A percentile compares a stretch with the other conserved stretches of the same genome.
phyloP scores from a whole-genome alignment of 23 tunicate genomes.

The Ascidia mentula region DNA sequence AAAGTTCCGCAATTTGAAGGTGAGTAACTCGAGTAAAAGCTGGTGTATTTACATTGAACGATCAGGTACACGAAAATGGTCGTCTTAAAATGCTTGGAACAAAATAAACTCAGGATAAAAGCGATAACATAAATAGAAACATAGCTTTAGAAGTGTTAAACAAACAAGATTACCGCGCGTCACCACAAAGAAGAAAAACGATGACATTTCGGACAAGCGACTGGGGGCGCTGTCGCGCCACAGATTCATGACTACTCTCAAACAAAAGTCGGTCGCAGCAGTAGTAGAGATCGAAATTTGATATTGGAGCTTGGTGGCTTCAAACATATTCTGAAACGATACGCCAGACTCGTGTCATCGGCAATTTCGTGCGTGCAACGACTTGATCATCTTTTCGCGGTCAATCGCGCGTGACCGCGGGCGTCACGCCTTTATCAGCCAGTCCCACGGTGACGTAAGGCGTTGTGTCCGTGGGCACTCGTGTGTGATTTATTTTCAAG shows the following conservation, averaged over 20 bases:
- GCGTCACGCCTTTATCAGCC: constrained; percentile 14
- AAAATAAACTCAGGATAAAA: background rate
- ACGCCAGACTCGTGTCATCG: background rate
- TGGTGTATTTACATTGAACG: background rate
- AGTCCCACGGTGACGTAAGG: constrained; percentile 2
- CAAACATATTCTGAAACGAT: constrained; percentile 2
- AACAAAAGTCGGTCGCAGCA: background rate
- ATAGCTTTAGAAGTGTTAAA: background rate
- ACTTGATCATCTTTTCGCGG: constrained; percentile 6
- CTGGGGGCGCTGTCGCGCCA: background rate
- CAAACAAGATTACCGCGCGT: background rate
- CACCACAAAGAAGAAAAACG: background rate
- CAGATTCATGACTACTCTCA: background rate
- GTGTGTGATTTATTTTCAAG: background rate
- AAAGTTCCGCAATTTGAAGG: no score
- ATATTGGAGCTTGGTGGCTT: background rate
- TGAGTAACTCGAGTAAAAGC: no score
- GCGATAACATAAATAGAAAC: background rate
- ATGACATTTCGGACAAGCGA: background rate
- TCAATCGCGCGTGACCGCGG: background rate
- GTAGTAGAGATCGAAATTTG: background rate
- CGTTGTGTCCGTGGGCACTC: no score
- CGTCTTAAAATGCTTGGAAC: background rate
- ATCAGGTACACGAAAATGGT: background rate
- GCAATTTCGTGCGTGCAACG: constrained; percentile 3